Evolutionary conservation across 2,113 vertebrate species (phyloP), one percentile per base, ranked within the genome.

Genomic region (Larimichthys crocea): DNA sequence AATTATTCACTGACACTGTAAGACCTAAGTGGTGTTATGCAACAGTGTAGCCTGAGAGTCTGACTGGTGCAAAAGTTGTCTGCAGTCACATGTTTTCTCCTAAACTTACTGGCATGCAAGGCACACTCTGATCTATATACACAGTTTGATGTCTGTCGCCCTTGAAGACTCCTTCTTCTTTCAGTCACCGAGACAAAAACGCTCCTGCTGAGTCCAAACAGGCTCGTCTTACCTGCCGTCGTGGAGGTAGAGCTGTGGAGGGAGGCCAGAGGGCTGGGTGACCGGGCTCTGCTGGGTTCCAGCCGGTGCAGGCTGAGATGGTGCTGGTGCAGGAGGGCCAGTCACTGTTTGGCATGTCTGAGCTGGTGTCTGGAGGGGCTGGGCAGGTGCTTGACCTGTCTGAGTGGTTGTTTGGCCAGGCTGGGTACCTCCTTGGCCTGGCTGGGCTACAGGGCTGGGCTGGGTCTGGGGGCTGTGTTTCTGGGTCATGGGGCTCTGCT

Each of bases 401-500:
- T 95, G 94, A 65, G 66, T 10, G 67, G 84, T 29, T 31, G 87
- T 80, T 64, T 92, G 89, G 87, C 92, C 15, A 19, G 93, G 79
- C 82, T 92, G 84, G 56, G 68, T 92, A 93, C 80, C 95, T 0
- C 78, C 96, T 79, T 0, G 97, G 86, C 96, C 96, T 74, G 95
- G 95, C 88, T 94, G 95, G 75, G 91, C 88, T 80, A 88, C 91
- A 76, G 94, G 89, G 75, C 87, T 95, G 72, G 93, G 94, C 61
- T 98, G 98, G 79, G 95, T 9, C 68, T 96, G 90, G 0, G 97
- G 96, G 79, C 97, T 97, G 90, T 98, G 97, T 93, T 98, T 98
- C 93, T 98, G 98, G 62, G 96, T 97, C 97, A 98, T 88, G 74
- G 98, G 98, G 91, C 98, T 99, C 94, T 99, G 98, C 93, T 99